These are phyloP conservation scores for Calyptommatus sinebrachiatus DNA, from an alignment of 2,113 vertebrate genomes.

Conservation along the genomic window DNA sequence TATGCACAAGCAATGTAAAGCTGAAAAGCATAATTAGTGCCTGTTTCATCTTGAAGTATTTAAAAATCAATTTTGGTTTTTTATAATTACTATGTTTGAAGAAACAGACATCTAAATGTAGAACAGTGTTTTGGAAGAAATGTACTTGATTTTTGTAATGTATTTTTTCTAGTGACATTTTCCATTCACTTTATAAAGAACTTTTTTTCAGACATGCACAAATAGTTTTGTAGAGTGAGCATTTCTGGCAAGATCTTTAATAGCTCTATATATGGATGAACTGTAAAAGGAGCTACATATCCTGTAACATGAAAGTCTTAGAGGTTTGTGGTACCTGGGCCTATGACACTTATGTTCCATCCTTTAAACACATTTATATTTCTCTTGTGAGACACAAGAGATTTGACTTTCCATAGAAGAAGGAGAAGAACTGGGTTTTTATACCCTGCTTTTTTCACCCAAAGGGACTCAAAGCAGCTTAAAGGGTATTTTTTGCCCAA, in stretches of 20 bases:
- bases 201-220: slow-evolving; percentile 61
- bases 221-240: slow-evolving; percentile 62
- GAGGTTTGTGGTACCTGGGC: neutral
- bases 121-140: slow-evolving; percentile 64
- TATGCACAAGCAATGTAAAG: slow-evolving; percentile 50
- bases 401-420: neutral
- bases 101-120: slow-evolving; percentile 66
- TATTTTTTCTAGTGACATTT: slow-evolving; percentile 69
- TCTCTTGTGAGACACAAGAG: neutral
- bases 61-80: slow-evolving; percentile 71
- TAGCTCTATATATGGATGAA: slow-evolving; percentile 10
- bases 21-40: slow-evolving; percentile 63
- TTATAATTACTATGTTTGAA: slow-evolving; percentile 68
- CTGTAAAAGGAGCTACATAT: slow-evolving; percentile 18
- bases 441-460: too few relatives aligned
- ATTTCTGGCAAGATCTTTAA: slow-evolving; percentile 43
- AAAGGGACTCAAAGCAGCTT: too few relatives aligned
- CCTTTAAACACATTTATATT: neutral
- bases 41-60: slow-evolving; percentile 71
- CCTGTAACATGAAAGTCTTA: neutral
- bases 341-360: neutral
- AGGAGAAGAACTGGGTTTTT: too few relatives aligned
- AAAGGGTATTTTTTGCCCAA: too few relatives aligned
- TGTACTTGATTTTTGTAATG: slow-evolving; percentile 67
- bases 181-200: slow-evolving; percentile 67